phyloP scores from a whole-genome alignment of 2,888 invertebrate genomes.

The Mesorhabditis sp. region DNA sequence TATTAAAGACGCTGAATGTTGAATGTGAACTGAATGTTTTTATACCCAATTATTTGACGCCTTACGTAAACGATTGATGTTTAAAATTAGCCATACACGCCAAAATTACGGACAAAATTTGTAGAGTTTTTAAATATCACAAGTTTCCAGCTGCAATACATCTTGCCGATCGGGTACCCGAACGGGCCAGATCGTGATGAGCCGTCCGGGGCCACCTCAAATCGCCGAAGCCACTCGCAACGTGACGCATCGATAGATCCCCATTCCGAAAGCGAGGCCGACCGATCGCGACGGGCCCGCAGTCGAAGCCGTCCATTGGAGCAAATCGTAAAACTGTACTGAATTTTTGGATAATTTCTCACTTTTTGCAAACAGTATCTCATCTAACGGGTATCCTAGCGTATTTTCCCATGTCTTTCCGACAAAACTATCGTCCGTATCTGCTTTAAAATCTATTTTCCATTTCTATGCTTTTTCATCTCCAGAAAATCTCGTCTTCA shows the following conservation, averaged over 20 bases:
- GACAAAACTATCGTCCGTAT: not conserved
- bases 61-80: too few species aligned
- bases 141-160: not conserved
- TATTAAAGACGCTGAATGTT: too few species aligned
- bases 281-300: not conserved
- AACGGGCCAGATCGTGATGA: not conserved
- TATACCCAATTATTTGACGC: too few species aligned
- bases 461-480: not conserved
- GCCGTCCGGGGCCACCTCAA: not conserved
- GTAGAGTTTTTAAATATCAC: not conserved
- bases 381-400: not conserved
- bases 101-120: too few species aligned
- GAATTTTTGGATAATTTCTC: not conserved
- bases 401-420: not conserved
- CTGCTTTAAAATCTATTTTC: not conserved
- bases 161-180: constrained; percentile 1
- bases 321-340: constrained; percentile 3
- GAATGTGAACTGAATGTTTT: too few species aligned
- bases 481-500: not conserved
- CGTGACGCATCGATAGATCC: not conserved
- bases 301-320: not conserved
- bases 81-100: too few species aligned
- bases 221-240: not conserved
- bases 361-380: not conserved
- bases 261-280: not conserved